These are phyloP conservation scores for Pocillopora damicornis DNA, from an alignment of 64 coral and sea anemone species.

Conservation along the genomic window DNA sequence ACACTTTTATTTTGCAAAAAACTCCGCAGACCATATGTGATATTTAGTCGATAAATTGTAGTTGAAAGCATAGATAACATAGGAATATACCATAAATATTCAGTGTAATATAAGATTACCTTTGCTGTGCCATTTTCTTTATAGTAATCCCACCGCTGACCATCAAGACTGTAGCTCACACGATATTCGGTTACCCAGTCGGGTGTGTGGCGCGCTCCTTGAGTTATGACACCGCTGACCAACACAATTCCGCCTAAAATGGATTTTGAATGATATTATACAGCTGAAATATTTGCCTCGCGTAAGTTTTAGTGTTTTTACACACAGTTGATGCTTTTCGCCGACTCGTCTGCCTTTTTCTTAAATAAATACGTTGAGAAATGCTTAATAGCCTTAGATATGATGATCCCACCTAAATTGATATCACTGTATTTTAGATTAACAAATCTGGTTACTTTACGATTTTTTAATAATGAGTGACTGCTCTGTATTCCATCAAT, in stretches of 20 bases:
- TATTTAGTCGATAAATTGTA: too few relatives aligned
- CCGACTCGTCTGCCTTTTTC: too few relatives aligned
- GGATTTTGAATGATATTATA: background rate
- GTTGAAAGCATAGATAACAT: background rate
- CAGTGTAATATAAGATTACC: conserved; percentile 18
- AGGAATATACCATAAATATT: background rate
- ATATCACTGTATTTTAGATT: too few relatives aligned
- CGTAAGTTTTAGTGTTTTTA: too few relatives aligned
- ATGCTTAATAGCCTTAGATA: too few relatives aligned
- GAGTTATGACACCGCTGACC: conserved; percentile 69
- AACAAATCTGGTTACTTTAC: too few relatives aligned
- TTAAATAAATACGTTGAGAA: too few relatives aligned
- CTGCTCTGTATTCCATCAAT: background rate
- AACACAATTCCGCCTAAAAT: conserved; percentile 45
- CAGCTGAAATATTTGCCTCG: background rate
- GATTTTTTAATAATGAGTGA: too few relatives aligned
- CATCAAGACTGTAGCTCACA: conserved; percentile 63
- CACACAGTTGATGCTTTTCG: too few relatives aligned
- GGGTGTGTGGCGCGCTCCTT: conserved; percentile 62
- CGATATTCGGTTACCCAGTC: conserved; percentile 64
- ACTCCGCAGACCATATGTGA: too few relatives aligned
- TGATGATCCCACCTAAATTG: too few relatives aligned
- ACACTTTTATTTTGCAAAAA: too few relatives aligned
- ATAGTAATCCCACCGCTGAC: conserved; percentile 52
- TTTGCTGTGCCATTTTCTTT: conserved; percentile 59